Evolutionary conservation across 2,113 vertebrate species (phyloP), one percentile per base, ranked within the genome.

Genomic region (Takifugu bimaculatus): DNA sequence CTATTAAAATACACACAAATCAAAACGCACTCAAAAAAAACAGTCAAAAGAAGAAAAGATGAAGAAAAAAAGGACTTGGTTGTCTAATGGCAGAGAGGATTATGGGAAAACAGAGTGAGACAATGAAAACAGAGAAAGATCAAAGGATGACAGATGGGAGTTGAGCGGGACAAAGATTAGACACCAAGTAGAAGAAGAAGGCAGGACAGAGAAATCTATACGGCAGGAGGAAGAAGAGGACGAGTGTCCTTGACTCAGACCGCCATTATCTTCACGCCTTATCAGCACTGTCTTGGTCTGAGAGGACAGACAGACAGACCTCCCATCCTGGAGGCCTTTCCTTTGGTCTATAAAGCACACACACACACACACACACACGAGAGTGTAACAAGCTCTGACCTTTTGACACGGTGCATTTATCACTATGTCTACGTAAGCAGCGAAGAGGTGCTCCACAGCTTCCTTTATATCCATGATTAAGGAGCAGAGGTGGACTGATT

Each of bases 261-360:
- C 54, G 60, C 50, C 72, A 67, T 86, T 82, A 73, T 86, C 79
- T 78, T 76, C 71, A 74, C 57, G 55, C 71, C 78, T 78, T 68
- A 78, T 77, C 78, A 75, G 50, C 11, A 26, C 68, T 57, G 77
- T 54, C 60, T 66, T 78, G 78, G 74, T 69, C 72, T 78, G 74
- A 64, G 68, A 43, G 13, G 51, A 28, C 70, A 64, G 60, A 71
- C 75, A 55, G 62, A 72, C 65, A 48, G 61, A 50, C 48, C 78
- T 84, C 71, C 65, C 70, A 72, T 81, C 68, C 74, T 65, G 50
- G 68, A 68, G 64, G 77, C 70, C 80, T 73, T 82, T 72, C 74
- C 50, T 73, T 62, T 50, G 85, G 74, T 72, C 75, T 78, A 81
- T 79, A 81, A 81, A 75, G 68, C 73, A 26, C 55, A 63, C 56